Conservation (phyloP, 1,140 invertebrate genomes). For the Chionoecetes opilio region DNA sequence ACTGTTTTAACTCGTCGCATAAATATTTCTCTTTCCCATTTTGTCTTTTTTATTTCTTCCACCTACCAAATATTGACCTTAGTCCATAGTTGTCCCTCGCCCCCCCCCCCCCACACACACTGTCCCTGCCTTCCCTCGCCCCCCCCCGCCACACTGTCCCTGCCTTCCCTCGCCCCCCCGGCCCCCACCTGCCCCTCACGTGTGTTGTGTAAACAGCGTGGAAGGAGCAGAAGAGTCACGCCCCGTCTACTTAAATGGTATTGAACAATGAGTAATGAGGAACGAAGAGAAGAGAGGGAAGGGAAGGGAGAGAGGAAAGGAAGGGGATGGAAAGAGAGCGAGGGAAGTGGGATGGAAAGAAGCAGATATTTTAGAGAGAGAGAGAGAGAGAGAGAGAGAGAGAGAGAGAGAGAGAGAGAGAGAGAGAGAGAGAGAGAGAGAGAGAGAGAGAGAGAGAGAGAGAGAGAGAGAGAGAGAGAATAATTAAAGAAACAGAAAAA, state of each 20-base stretch:
- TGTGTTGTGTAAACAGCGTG: background rate
- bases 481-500: background rate
- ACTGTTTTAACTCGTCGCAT: background rate
- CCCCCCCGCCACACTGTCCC: too few relatives aligned
- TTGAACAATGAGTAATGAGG: constrained; percentile 1
- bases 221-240: background rate
- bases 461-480: background rate
- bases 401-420: background rate
- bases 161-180: too few relatives aligned
- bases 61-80: background rate
- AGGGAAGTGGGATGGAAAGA: background rate
- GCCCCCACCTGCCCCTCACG: background rate
- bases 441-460: background rate
- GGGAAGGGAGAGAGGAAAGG: background rate
- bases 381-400: background rate
- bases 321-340: background rate
- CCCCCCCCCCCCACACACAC: too few relatives aligned
- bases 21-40: background rate
- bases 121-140: too few relatives aligned
- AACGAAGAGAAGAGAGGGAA: background rate
- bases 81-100: background rate
- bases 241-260: background rate
- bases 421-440: background rate
- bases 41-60: background rate
- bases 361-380: too few relatives aligned